Percentiles rank a stretch among this genome's conserved stretches.
Evolutionary conservation across 2,797 vertebrate genomes (phyloP).

Genomic region (Xiphorhynchus erythropygius): DNA sequence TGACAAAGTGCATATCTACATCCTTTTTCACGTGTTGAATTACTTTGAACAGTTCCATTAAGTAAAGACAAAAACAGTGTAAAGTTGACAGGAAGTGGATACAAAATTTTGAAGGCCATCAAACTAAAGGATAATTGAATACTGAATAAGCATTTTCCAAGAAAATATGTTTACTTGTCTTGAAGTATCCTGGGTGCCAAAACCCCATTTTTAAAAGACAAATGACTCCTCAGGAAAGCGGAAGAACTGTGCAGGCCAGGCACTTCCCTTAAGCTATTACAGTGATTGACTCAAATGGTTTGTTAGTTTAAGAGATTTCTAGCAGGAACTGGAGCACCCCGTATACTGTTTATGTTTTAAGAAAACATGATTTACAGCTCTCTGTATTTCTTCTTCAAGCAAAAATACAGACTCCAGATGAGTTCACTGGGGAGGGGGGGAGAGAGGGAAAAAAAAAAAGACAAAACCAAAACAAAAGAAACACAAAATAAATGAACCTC

Average conservation of each 20-base stretch:
- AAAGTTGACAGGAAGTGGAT: neutral
- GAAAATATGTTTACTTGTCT: neutral
- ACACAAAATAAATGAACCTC: neutral
- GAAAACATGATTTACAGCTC: neutral
- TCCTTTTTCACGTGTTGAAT: neutral
- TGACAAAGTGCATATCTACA: neutral
- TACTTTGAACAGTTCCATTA: neutral
- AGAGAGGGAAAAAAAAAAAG: neutral
- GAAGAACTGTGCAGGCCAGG: neutral
- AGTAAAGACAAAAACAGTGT: neutral
- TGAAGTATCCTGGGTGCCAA: neutral
- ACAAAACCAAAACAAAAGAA: neutral
- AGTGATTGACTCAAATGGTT: neutral
- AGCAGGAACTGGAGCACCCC: neutral
- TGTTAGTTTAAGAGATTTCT: slow-evolving; percentile 20
- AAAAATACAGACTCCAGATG: neutral
- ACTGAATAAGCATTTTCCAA: neutral
- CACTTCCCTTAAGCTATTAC: neutral
- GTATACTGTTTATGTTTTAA: neutral
- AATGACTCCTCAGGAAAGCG: neutral
- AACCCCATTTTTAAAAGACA: neutral
- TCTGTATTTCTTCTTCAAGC: neutral
- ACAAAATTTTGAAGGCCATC: neutral
- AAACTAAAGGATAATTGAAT: neutral
- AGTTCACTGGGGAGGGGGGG: neutral